Percentiles rank a stretch among this genome's conserved stretches.
phyloP scores from a whole-genome alignment of 2,888 invertebrate genomes.

The Ischnus inquisitorius region DNA sequence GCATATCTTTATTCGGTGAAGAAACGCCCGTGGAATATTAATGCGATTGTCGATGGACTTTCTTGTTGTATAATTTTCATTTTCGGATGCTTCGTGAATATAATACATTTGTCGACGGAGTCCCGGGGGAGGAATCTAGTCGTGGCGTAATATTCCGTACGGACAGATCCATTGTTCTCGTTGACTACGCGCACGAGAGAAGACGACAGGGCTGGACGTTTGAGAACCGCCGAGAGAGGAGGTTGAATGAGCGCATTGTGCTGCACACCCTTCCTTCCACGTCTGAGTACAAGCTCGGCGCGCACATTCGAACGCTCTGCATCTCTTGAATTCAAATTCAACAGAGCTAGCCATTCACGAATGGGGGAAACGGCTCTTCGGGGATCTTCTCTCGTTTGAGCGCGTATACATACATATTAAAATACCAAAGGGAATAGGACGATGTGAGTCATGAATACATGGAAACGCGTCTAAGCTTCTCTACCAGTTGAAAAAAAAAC shows the following conservation, averaged over 20 bases:
- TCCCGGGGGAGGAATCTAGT: constrained; percentile 48
- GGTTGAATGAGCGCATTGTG: constrained; percentile 81
- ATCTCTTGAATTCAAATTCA: constrained; percentile 76
- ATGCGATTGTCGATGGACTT: constrained; percentile 33
- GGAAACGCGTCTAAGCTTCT: constrained; percentile 24
- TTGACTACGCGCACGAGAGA: constrained; percentile 44
- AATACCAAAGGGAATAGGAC: constrained; percentile 50
- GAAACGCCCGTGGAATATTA: constrained; percentile 42
- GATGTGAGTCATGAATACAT: constrained; percentile 35
- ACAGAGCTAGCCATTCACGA: constrained; percentile 80
- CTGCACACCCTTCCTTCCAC: constrained; percentile 72
- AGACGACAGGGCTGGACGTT: constrained; percentile 45
- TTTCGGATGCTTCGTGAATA: constrained; percentile 19
- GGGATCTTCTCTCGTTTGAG: background rate
- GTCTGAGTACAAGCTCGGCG: constrained; percentile 53
- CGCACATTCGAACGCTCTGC: constrained; percentile 28
- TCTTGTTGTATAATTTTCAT: background rate
- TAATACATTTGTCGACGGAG: constrained; percentile 27
- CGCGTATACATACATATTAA: constrained; percentile 30
- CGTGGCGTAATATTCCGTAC: constrained; percentile 19
- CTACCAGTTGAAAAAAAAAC: background rate
- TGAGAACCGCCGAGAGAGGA: constrained; percentile 69
- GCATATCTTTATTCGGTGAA: background rate
- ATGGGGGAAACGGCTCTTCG: constrained; percentile 45
- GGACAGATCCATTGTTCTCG: constrained; percentile 51